phyloP scores from a whole-genome alignment of 2,113 vertebrate species.

The Choloepus hoffmanni region DNA sequence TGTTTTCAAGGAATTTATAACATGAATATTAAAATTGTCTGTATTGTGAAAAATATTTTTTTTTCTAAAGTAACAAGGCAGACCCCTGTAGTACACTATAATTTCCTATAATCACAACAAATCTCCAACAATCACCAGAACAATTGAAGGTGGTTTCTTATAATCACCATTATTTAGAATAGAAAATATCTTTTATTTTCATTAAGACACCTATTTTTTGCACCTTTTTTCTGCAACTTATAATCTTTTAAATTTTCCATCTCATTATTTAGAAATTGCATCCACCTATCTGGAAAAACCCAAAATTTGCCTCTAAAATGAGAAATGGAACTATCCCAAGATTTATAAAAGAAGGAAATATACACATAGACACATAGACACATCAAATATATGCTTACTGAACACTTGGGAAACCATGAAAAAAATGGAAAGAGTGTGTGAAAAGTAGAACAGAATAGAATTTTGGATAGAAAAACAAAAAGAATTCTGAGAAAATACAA shows the following conservation, averaged over 20 bases:
- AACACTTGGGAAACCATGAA: neutral
- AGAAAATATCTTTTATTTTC: constrained; percentile 59
- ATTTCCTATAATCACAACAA: neutral
- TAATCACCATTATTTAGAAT: constrained; percentile 50
- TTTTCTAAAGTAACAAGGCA: neutral
- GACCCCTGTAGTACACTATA: neutral
- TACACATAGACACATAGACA: neutral
- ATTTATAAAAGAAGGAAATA: neutral
- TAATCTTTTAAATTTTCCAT: constrained; percentile 30
- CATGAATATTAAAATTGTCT: neutral
- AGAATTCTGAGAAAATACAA: neutral
- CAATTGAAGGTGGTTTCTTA: constrained; percentile 29
- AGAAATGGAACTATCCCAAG: neutral
- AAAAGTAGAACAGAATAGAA: neutral
- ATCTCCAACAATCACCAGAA: neutral
- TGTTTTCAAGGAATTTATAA: neutral
- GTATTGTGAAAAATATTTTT: neutral
- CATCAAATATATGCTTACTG: neutral
- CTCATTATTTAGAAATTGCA: constrained; percentile 56
- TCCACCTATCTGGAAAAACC: neutral
- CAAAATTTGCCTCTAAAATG: neutral
- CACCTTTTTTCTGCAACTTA: neutral
- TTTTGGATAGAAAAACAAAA: neutral
- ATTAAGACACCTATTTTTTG: constrained; percentile 33
- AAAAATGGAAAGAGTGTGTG: neutral